These are phyloP conservation scores for Zonitis immaculata DNA, from an alignment of 2,888 invertebrate genomes.

Conservation along the genomic window DNA sequence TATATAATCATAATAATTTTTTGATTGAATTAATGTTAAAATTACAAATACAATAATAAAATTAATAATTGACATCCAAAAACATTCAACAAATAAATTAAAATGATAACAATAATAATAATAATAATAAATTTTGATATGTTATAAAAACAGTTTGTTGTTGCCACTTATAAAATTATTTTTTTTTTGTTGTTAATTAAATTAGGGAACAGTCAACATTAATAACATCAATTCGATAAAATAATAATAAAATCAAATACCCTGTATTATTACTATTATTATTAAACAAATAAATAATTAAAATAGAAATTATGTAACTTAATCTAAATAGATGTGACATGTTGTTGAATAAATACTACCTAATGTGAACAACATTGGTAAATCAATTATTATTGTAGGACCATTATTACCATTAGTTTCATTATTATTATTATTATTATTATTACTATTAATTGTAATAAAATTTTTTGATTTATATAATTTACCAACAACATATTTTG, in stretches of 20 bases:
- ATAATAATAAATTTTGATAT: too few relatives aligned
- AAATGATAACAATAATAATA: too few relatives aligned
- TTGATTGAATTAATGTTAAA: too few relatives aligned
- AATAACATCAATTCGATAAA: too few relatives aligned
- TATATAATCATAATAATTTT: too few relatives aligned
- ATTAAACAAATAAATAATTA: constrained; percentile 3
- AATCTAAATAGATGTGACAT: constrained; percentile 63
- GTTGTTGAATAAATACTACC: constrained; percentile 65
- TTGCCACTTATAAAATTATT: too few relatives aligned
- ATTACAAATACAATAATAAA: too few relatives aligned
- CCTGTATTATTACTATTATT: constrained; percentile 17
- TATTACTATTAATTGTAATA: constrained; percentile 2
- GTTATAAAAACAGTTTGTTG: too few relatives aligned
- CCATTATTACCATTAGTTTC: constrained; percentile 11
- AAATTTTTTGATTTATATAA: constrained; percentile 16
- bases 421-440: constrained; percentile 3
- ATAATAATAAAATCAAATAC: constrained; percentile 4
- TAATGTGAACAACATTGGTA: constrained; percentile 60
- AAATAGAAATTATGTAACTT: constrained; percentile 30
- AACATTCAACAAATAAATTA: too few relatives aligned
- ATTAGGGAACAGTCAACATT: too few relatives aligned
- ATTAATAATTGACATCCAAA: too few relatives aligned
- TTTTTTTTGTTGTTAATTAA: too few relatives aligned
- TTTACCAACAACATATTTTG: constrained; percentile 24
- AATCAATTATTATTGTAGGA: constrained; percentile 53